A percentile compares a stretch with the other conserved stretches of the same genome.
Evolutionary conservation across 2,797 vertebrate genomes (phyloP).

Genomic region (Luscinia megarhynchos): DNA sequence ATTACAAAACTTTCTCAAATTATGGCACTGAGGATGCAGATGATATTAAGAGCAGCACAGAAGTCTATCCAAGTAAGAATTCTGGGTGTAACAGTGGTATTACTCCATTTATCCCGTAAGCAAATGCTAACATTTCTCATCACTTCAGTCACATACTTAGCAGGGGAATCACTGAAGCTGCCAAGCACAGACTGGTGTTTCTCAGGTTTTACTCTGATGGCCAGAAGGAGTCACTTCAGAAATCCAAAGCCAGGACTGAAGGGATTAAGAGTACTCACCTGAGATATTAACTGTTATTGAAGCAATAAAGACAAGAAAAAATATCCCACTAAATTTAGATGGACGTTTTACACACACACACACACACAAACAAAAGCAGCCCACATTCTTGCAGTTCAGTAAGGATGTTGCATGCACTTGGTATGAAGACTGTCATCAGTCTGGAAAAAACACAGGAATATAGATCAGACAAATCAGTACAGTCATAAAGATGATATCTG

Average conservation of each 20-base stretch:
- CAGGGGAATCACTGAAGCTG: neutral
- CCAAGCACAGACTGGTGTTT: neutral
- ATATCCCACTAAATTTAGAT: neutral
- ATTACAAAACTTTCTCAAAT: neutral
- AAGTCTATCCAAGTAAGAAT: neutral
- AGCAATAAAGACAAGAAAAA: neutral
- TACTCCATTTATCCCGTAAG: neutral
- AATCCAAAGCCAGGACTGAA: neutral
- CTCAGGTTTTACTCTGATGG: neutral
- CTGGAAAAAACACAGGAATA: slow-evolving; percentile 1
- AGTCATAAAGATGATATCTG: slow-evolving; percentile 46
- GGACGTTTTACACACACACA: neutral
- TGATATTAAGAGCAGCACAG: neutral
- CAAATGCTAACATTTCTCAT: neutral
- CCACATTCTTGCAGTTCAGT: neutral
- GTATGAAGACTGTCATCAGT: neutral
- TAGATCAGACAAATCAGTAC: slow-evolving; percentile 4
- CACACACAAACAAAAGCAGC: neutral
- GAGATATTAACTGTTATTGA: neutral
- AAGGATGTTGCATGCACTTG: neutral
- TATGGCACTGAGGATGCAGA: neutral
- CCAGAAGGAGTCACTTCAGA: neutral
- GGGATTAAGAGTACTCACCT: neutral
- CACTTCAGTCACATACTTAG: neutral
- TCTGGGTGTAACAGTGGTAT: neutral